Conservation (phyloP, 2,888 invertebrate genomes). For the Eustalomyia histrio region DNA sequence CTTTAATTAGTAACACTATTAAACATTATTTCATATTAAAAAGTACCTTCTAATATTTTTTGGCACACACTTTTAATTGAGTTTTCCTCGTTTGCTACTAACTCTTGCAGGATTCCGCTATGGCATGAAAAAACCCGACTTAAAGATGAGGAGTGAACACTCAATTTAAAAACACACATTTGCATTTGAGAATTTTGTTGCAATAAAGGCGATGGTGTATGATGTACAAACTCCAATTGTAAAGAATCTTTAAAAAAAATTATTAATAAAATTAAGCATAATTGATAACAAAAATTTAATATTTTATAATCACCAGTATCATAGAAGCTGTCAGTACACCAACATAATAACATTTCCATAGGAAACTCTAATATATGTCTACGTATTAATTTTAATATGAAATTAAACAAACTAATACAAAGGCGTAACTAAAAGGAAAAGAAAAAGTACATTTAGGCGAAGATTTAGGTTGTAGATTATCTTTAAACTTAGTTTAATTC, state of each 20-base stretch:
- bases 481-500: too few species aligned
- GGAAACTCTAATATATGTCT: constrained; percentile 75
- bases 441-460: constrained; percentile 15
- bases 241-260: constrained; percentile 68
- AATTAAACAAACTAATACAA: constrained; percentile 69
- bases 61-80: constrained; percentile 51
- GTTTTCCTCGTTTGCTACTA: constrained; percentile 66
- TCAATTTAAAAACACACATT: constrained; percentile 69
- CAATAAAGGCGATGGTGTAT: constrained; percentile 61
- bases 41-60: constrained; percentile 58
- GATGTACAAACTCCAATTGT: constrained; percentile 66
- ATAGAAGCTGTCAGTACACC: constrained; percentile 72
- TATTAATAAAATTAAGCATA: constrained; percentile 23
- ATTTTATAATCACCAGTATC: constrained; percentile 72
- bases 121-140: constrained; percentile 68
- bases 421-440: constrained; percentile 70
- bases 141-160: constrained; percentile 68
- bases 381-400: constrained; percentile 71
- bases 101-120: constrained; percentile 70
- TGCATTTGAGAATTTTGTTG: constrained; percentile 50
- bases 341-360: constrained; percentile 72
- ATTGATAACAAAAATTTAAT: constrained; percentile 9
- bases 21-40: constrained; percentile 33
- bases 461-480: too few species aligned
- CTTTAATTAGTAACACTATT: too few species aligned